Base-by-base conservation (phyloP, 2,888 invertebrate species). In the Drosophila atripex region DNA sequence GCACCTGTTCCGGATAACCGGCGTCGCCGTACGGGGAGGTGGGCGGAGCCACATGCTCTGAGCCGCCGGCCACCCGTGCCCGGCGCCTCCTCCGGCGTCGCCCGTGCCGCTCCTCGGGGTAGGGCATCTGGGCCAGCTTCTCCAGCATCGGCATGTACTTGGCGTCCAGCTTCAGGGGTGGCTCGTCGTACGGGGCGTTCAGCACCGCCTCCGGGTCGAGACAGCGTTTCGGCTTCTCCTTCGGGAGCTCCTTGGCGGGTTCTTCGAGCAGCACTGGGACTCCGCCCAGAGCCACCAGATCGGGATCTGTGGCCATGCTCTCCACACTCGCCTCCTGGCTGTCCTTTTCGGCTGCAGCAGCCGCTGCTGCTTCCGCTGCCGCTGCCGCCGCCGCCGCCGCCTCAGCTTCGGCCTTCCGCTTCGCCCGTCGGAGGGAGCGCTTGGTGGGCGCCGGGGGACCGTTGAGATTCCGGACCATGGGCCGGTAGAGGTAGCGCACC, bases 401-500 rank as follows among this genome's bases (percentile, higher is more conserved):
- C 21, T 5, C 30, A 11, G 25, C 41, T 23, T 23, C 21, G 4
- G 28, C 30, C 53, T 7, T 60, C 47, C 11, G 45, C 9, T 39
- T 64, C 35, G 50, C 49, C 8, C 1, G 38, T 46, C 12, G 38
- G 0, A 38, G n/a, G 0, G 25, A n/a, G 1, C 56, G 66, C 1
- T 66, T 60, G 16, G 21, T 23, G 9, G 51, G 6, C 9, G 30
- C 8, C 6, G 35, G 1, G 0, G 43, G 11, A 1, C 45, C 41
- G 12, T 84, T 84, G 6, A 84, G 45, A 1, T 70, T 65, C 0
- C 77, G 74, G 47, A 84, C 63, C 88, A 84, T 86, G 7, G 84
- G 88, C 0, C 88, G 70, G 41, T 84, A 76, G 0, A 88, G 53
- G 14, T 86, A 88, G 16, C 83, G 83, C 12, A 84, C 66, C 25